Evolutionary conservation across 2,888 invertebrate species (phyloP).

Genomic region (Trisateles emortualis): DNA sequence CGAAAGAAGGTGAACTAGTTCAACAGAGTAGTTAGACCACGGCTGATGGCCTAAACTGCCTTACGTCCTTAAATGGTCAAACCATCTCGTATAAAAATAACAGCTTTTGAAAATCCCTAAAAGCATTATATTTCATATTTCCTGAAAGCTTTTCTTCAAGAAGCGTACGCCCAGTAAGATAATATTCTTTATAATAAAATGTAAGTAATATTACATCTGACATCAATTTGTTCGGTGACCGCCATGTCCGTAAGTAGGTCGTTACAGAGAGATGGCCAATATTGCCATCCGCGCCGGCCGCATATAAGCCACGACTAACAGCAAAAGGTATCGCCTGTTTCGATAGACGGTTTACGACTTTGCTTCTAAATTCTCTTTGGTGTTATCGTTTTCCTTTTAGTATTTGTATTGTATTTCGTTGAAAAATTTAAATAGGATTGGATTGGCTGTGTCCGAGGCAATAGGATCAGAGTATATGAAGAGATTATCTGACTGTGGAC

Average conservation of each 20-base stretch:
- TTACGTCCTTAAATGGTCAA: no score
- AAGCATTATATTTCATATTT: neutral
- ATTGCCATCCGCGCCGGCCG: slow-evolving; percentile 53
- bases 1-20: no score
- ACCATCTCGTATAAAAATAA: no score
- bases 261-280: slow-evolving; percentile 57
- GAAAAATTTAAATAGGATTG: neutral
- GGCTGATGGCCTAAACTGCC: no score
- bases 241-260: slow-evolving; percentile 39
- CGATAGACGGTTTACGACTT: slow-evolving; percentile 56
- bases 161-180: neutral
- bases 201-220: slow-evolving; percentile 22
- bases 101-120: neutral
- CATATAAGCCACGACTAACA: slow-evolving; percentile 55
- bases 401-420: slow-evolving; percentile 20
- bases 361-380: slow-evolving; percentile 59
- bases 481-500: no score
- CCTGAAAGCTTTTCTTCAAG: neutral
- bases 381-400: slow-evolving; percentile 26
- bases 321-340: slow-evolving; percentile 46
- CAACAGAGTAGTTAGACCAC: no score
- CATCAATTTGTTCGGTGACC: slow-evolving; percentile 37
- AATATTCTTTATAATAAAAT: slow-evolving; percentile 24
- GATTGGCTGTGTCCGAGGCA: neutral
- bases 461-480: neutral